phyloP scores from a whole-genome alignment of 2,113 vertebrate species.

The Toxotes chatareus region DNA sequence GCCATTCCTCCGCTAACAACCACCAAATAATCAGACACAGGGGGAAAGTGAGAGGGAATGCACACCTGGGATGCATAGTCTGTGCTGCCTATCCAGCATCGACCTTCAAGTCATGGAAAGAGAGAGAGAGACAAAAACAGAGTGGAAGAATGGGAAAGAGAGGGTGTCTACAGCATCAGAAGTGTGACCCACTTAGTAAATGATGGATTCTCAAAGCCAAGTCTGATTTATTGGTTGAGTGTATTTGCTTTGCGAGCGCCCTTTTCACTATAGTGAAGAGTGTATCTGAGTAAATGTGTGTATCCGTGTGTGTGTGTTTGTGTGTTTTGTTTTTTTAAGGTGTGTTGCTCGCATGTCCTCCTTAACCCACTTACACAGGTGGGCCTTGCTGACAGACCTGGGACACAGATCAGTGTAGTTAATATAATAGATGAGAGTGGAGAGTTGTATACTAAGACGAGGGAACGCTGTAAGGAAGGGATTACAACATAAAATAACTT shows the following conservation, averaged over 20 bases:
- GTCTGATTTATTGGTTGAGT: constrained; percentile 81
- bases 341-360: constrained; percentile 57
- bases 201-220: constrained; percentile 81
- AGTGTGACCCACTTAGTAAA: constrained; percentile 83
- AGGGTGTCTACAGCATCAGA: constrained; percentile 75
- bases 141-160: constrained; percentile 20
- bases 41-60: constrained; percentile 21
- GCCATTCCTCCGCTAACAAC: constrained; percentile 43
- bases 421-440: constrained; percentile 43
- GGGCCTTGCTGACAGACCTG: constrained; percentile 49
- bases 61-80: constrained; percentile 53
- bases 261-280: constrained; percentile 70
- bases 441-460: neutral
- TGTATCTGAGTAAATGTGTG: constrained; percentile 37
- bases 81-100: constrained; percentile 44
- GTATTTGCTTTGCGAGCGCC: constrained; percentile 77
- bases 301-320: neutral
- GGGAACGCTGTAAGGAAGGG: neutral
- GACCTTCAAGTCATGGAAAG: constrained; percentile 64
- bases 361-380: constrained; percentile 81
- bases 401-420: constrained; percentile 51
- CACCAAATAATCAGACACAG: constrained; percentile 33
- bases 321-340: neutral
- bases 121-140: constrained; percentile 15
- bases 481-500: neutral